Percentiles rank a stretch among this genome's conserved stretches.
Evolutionary conservation across 1,140 invertebrate species (phyloP).

Genomic region (Octopus sinensis): DNA sequence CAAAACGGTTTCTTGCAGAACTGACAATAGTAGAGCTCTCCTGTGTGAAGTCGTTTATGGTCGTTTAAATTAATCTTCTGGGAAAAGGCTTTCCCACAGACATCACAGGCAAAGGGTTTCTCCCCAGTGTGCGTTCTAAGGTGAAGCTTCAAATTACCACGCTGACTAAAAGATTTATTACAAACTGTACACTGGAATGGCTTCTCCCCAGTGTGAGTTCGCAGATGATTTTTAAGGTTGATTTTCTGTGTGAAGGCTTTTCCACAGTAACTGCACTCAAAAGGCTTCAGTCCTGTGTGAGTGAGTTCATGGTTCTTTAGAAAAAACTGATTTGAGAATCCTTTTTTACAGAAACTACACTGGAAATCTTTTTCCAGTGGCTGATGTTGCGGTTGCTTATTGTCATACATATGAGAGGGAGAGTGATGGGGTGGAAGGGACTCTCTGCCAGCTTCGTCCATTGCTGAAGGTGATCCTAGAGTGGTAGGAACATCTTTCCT

Average conservation of each 20-base stretch:
- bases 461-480: neutral
- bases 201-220: constrained; percentile 31
- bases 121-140: constrained; percentile 61
- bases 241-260: constrained; percentile 20
- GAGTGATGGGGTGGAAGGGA: neutral
- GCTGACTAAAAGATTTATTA: constrained; percentile 80
- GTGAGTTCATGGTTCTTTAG: constrained; percentile 20
- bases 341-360: constrained; percentile 43
- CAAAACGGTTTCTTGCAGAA: neutral
- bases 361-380: constrained; percentile 24
- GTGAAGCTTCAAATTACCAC: constrained; percentile 48
- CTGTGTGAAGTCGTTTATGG: constrained; percentile 15
- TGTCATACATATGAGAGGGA: neutral
- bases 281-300: constrained; percentile 23
- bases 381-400: neutral
- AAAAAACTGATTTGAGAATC: constrained; percentile 33
- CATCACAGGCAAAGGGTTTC: constrained; percentile 95
- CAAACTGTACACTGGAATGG: constrained; percentile 65
- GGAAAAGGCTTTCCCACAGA: constrained; percentile 72
- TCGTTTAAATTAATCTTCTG: constrained; percentile 21
- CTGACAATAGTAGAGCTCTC: constrained; percentile 2
- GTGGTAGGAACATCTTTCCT: neutral
- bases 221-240: constrained; percentile 70
- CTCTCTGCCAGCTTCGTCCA: neutral
- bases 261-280: constrained; percentile 41